phyloP scores from a whole-genome alignment of 1,140 invertebrate species.

The Bicyclus anynana region DNA sequence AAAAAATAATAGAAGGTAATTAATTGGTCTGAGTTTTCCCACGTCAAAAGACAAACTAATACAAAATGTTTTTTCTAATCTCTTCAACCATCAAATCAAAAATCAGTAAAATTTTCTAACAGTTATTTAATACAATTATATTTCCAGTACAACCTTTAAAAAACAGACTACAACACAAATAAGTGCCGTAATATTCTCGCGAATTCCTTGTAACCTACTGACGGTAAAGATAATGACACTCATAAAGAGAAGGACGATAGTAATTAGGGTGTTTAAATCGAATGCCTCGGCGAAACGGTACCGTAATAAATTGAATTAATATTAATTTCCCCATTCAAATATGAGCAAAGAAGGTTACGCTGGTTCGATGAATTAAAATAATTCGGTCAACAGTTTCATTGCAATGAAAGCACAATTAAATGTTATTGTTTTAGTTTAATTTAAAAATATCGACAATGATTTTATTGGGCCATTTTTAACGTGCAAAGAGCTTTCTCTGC shows the following conservation, averaged over 20 bases:
- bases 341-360: neutral
- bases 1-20: too few species aligned
- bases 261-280: neutral
- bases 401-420: too few species aligned
- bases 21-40: too few species aligned
- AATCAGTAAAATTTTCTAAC: too few species aligned
- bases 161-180: neutral
- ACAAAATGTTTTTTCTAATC: too few species aligned
- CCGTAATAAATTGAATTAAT: neutral
- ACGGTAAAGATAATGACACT: neutral
- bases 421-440: too few species aligned
- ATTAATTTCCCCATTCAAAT: neutral
- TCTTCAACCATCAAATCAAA: too few species aligned
- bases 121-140: too few species aligned
- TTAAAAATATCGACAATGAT: neutral
- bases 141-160: neutral
- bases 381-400: neutral
- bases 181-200: neutral
- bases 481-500: constrained; percentile 2
- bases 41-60: too few species aligned
- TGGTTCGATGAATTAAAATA: neutral
- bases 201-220: neutral
- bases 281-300: neutral
- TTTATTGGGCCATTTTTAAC: neutral
- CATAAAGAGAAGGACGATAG: neutral